phyloP scores from a whole-genome alignment of 2,113 vertebrate genomes.

The Elephantulus edwardii region DNA sequence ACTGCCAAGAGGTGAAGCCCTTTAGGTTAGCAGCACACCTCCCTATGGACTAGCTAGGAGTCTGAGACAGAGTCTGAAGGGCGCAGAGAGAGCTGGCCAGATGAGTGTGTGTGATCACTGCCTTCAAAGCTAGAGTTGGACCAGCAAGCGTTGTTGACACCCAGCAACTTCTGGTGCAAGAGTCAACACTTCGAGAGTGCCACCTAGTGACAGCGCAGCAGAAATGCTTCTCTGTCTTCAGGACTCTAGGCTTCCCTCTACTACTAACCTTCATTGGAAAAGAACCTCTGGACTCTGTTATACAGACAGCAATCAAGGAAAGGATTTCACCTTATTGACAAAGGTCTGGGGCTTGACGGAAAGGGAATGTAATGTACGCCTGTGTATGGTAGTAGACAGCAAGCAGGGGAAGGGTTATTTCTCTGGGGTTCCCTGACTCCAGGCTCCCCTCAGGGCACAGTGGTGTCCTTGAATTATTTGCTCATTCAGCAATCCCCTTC shows the following conservation, averaged over 20 bases:
- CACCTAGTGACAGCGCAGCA: slow-evolving; percentile 31
- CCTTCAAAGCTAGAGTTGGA: neutral
- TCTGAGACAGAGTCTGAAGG: neutral
- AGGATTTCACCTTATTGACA: neutral
- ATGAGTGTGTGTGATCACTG: neutral
- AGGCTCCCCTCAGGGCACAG: neutral
- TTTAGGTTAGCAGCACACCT: no score
- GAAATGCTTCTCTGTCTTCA: neutral
- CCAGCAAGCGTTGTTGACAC: neutral
- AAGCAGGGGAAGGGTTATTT: neutral
- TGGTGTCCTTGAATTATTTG: neutral
- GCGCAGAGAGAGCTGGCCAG: neutral
- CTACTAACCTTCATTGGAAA: neutral
- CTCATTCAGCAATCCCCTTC: neutral
- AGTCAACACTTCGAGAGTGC: neutral
- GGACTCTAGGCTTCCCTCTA: neutral
- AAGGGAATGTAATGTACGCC: neutral
- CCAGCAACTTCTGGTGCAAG: accelerated
- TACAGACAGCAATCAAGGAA: neutral
- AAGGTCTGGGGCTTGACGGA: neutral
- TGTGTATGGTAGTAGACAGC: neutral
- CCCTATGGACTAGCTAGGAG: no score
- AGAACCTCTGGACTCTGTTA: neutral
- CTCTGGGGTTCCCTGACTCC: neutral
- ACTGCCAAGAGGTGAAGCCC: no score